Evolutionary conservation across 1,140 invertebrate genomes (phyloP), one percentile per base, ranked within the genome.

Genomic region (Steinernema feltiae): DNA sequence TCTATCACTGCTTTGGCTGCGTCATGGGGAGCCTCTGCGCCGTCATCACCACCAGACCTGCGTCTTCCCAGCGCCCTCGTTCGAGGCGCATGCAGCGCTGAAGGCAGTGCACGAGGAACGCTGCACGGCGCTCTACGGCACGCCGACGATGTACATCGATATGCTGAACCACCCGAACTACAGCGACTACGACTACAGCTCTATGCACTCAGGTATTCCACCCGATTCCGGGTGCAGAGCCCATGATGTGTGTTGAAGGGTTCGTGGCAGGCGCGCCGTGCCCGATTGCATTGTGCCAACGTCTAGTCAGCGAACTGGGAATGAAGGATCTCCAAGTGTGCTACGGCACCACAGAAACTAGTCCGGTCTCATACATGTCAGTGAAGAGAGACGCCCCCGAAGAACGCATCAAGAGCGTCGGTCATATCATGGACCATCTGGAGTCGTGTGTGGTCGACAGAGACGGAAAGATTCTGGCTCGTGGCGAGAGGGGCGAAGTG

Each of bases 91-190:
- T 30, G 89, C 90, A 24, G 90, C 91, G 0, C 80, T 94, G 17
- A 86, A 86, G 69, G 84, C 83, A 1, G 78, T 84, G 24, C 79
- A 84, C 69, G 82, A 84, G 41, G 84, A 86, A 71, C 92, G 91
- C 83, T 94, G 93, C 82, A 91, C 91, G 0, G 85, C 92, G 2
- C 86, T 93, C n/a, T 93, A 92, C 82, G 95, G 95, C 17, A 97
- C 95, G 0, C 96, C 96, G 1, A 98, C 95, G 0, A 98, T 99
- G 95, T 94, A 92, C 86, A 92, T 97, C 72, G 94, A 97, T 86
- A 89, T 94, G 74, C 82, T 94, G 48, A 86, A 85, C 48, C 86
- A 87, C 79, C 76, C 80, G 1, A 70, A 79, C 1, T 30, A 76
- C 32, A 71, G 71, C 17, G 29, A 80, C 31, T 76, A 46, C 46